Evolutionary conservation across 2,888 invertebrate species (phyloP).

Genomic region (Stenichneumon culpator): DNA sequence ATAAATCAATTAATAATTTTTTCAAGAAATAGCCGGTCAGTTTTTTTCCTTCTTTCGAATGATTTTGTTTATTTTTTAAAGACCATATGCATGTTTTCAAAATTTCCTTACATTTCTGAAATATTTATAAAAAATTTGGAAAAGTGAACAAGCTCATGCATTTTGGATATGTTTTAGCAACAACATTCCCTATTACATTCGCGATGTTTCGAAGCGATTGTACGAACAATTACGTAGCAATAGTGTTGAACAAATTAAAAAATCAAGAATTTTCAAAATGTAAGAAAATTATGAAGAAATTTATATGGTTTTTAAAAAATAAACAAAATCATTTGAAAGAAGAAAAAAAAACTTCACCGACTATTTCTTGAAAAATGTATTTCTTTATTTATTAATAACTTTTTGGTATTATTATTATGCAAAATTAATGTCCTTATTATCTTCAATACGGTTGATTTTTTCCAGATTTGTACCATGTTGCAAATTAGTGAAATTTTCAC

Average conservation of each 20-base stretch:
- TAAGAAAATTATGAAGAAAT: too few relatives aligned
- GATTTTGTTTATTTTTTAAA: slow-evolving; percentile 9
- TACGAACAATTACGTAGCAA: background rate
- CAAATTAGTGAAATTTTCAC: too few relatives aligned
- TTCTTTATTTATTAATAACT: too few relatives aligned
- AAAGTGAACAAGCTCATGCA: background rate
- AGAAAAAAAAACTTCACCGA: too few relatives aligned
- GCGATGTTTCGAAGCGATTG: background rate
- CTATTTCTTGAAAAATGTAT: background rate
- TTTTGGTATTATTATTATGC: too few relatives aligned
- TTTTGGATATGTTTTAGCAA: background rate
- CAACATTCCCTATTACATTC: background rate
- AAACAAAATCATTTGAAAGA: too few relatives aligned
- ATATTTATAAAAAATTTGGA: background rate
- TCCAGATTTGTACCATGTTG: too few relatives aligned
- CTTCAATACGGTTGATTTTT: too few relatives aligned
- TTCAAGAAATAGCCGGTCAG: slow-evolving; percentile 3
- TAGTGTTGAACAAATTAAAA: background rate
- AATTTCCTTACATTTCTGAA: background rate
- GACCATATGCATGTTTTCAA: background rate
- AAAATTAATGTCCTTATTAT: too few relatives aligned
- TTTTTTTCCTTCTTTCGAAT: background rate
- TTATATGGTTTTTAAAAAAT: too few relatives aligned
- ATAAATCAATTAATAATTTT: background rate
- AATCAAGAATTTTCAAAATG: slow-evolving; percentile 1